Conservation (phyloP, 2,888 invertebrate species). For the Callosobruchus maculatus region DNA sequence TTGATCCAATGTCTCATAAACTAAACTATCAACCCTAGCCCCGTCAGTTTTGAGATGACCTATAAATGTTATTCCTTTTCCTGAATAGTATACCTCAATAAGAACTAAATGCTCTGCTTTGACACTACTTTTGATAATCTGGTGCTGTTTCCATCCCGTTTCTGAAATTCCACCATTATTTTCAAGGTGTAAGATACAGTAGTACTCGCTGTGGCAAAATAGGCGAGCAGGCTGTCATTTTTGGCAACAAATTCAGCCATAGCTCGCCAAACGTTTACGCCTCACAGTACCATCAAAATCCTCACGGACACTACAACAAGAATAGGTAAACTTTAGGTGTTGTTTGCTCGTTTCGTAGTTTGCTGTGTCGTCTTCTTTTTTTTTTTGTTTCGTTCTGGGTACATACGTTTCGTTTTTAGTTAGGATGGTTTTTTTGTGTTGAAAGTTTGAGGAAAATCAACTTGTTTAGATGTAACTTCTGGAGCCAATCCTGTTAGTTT, state of each 20-base stretch:
- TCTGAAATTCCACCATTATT: conserved; percentile 6
- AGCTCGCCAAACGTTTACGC: conserved; percentile 27
- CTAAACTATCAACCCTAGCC: no score
- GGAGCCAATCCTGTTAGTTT: no score
- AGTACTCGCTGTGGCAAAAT: conserved; percentile 21
- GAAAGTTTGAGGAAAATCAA: no score
- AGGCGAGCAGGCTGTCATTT: conserved; percentile 26
- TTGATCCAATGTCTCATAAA: no score
- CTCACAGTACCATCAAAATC: conserved; percentile 14
- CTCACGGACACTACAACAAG: conserved; percentile 24
- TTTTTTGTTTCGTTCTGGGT: conserved; percentile 5
- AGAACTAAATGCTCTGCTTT: no score
- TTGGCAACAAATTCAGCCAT: conserved; percentile 28
- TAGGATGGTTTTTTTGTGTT: no score
- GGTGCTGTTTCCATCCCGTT: not conserved
- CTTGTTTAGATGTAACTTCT: no score
- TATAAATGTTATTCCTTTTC: no score
- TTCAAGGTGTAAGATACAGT: conserved; percentile 25
- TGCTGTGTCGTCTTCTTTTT: conserved; percentile 8
- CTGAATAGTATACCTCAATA: not conserved
- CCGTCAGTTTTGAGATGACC: no score
- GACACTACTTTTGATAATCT: not conserved
- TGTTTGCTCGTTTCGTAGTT: not conserved
- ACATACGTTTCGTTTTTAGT: conserved; percentile 4
- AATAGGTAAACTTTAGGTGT: conserved; percentile 17